phyloP scores from a whole-genome alignment of 2,888 invertebrate genomes.

The Liopterus haemorrhoidalis region DNA sequence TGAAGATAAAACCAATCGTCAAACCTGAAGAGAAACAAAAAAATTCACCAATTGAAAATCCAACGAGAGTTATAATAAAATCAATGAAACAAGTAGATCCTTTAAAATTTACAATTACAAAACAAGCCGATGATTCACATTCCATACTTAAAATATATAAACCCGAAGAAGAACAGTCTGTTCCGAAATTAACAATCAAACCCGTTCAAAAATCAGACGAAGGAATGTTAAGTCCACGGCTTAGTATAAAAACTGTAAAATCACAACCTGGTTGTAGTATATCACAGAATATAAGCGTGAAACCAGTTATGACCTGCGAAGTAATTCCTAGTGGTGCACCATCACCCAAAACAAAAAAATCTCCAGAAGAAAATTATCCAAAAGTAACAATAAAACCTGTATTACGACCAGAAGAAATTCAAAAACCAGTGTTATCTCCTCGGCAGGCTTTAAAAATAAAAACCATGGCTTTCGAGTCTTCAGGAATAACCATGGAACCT shows the following conservation, averaged over 20 bases:
- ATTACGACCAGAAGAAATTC: constrained; percentile 40
- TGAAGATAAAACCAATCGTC: constrained; percentile 29
- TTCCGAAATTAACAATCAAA: constrained; percentile 50
- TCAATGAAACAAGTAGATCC: constrained; percentile 16
- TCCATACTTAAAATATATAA: constrained; percentile 21
- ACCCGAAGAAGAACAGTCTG: constrained; percentile 21
- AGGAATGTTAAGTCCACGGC: constrained; percentile 33
- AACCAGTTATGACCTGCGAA: constrained; percentile 42
- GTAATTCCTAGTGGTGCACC: constrained; percentile 36
- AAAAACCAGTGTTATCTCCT: constrained; percentile 37
- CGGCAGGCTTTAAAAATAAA: constrained; percentile 39
- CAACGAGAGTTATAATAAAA: constrained; percentile 16
- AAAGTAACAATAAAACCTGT: constrained; percentile 50
- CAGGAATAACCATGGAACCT: constrained; percentile 54
- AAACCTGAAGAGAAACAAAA: constrained; percentile 21
- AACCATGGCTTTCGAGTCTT: constrained; percentile 29
- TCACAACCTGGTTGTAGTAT: constrained; percentile 7
- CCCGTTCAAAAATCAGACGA: constrained; percentile 42
- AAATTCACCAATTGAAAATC: constrained; percentile 3
- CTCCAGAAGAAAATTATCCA: constrained; percentile 39
- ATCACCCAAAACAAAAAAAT: constrained; percentile 24
- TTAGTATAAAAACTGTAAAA: constrained; percentile 37
- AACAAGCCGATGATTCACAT: constrained; percentile 40
- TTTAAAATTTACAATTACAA: constrained; percentile 45
- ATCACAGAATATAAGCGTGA: constrained; percentile 46